A percentile compares a stretch with the other conserved stretches of the same genome.
Evolutionary conservation across 1,140 invertebrate genomes (phyloP).

Genomic region (Papilio polytes): DNA sequence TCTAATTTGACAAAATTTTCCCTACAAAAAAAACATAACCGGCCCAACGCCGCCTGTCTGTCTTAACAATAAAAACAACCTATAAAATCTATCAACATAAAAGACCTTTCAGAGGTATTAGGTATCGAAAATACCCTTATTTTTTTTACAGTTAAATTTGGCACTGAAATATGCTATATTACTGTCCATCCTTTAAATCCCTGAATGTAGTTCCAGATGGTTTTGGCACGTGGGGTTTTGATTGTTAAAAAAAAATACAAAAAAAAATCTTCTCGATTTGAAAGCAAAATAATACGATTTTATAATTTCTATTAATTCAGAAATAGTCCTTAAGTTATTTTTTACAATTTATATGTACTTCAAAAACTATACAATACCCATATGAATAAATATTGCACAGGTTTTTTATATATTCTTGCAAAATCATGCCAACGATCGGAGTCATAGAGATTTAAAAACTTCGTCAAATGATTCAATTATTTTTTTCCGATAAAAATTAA

Average conservation of each 20-base stretch:
- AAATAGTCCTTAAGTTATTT: constrained; percentile 60
- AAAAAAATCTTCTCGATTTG: constrained; percentile 49
- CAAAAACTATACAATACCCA: constrained; percentile 77
- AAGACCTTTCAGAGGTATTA: constrained; percentile 70
- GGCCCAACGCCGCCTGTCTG: constrained; percentile 63
- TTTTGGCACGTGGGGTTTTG: constrained; percentile 64
- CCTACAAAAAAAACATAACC: constrained; percentile 72
- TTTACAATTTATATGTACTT: constrained; percentile 70
- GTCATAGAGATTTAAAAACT: constrained; percentile 37
- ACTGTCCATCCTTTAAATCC: constrained; percentile 57
- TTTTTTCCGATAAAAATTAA: constrained; percentile 35
- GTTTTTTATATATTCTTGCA: constrained; percentile 65
- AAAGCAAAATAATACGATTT: constrained; percentile 61
- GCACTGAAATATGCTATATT: constrained; percentile 67
- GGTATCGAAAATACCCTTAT: constrained; percentile 58
- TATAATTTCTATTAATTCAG: constrained; percentile 59
- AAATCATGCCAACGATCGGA: constrained; percentile 62
- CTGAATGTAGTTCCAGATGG: constrained; percentile 69
- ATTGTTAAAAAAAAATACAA: constrained; percentile 49
- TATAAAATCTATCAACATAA: constrained; percentile 83
- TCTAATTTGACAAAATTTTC: constrained; percentile 77
- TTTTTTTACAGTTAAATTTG: constrained; percentile 69
- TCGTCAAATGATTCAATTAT: constrained; percentile 36
- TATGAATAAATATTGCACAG: constrained; percentile 77
- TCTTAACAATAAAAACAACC: constrained; percentile 83